phyloP scores from a whole-genome alignment of 2,888 invertebrate species.

The Heliconius cydno region DNA sequence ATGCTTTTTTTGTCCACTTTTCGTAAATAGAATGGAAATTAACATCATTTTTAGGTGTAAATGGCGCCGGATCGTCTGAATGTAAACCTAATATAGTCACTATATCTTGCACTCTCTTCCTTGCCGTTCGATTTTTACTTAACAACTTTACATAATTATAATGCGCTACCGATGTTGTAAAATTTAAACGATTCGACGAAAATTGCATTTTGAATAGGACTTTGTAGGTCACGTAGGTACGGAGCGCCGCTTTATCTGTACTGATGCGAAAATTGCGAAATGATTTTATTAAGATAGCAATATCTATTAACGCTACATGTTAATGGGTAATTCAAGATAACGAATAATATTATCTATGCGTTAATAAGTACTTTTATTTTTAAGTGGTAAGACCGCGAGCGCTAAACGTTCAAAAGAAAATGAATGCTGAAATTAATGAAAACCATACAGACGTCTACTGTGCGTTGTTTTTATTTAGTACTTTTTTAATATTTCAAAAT shows the following conservation, averaged over 20 bases:
- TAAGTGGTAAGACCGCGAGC: neutral
- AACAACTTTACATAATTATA: constrained; percentile 74
- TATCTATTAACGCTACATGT: constrained; percentile 53
- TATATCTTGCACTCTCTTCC: constrained; percentile 69
- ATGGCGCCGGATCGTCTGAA: constrained; percentile 60
- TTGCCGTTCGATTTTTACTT: constrained; percentile 64
- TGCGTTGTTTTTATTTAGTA: no score
- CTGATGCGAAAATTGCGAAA: constrained; percentile 57
- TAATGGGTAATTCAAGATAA: constrained; percentile 65
- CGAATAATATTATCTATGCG: constrained; percentile 52
- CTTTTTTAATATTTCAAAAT: no score
- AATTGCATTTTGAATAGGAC: constrained; percentile 65
- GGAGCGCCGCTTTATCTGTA: constrained; percentile 56
- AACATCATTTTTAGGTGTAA: constrained; percentile 49
- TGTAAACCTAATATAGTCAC: constrained; percentile 72
- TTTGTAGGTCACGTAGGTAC: constrained; percentile 49
- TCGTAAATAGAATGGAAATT: constrained; percentile 36
- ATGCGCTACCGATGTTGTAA: constrained; percentile 71
- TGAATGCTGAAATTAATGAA: no score
- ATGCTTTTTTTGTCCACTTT: constrained; percentile 38
- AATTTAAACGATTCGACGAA: constrained; percentile 71
- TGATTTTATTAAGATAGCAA: constrained; percentile 70
- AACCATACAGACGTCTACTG: no score
- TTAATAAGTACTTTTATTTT: constrained; percentile 55
- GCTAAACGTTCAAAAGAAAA: constrained; percentile 3